Evolutionary conservation across 2,113 vertebrate species (phyloP).

Genomic region (Peromyscus polionotus): DNA sequence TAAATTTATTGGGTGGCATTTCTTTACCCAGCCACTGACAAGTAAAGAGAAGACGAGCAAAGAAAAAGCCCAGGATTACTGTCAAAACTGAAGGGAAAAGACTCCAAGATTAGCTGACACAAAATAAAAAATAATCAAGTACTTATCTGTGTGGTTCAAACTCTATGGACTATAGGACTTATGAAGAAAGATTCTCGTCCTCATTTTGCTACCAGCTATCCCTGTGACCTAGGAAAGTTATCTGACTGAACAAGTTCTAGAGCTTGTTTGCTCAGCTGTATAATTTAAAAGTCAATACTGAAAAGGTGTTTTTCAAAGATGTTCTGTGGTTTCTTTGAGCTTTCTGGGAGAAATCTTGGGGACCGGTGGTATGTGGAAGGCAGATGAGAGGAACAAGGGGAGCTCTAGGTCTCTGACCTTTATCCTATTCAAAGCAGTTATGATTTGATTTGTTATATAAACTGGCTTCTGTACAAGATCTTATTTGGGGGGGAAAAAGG

Average conservation of each 20-base stretch:
- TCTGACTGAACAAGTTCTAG: constrained; percentile 16
- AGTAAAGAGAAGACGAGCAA: constrained; percentile 74
- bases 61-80: constrained; percentile 64
- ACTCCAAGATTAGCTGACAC: constrained; percentile 64
- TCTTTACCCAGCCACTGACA: constrained; percentile 68
- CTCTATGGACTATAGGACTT: constrained; percentile 54
- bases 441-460: constrained; percentile 9
- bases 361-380: constrained; percentile 21
- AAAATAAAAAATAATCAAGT: constrained; percentile 71
- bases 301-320: constrained; percentile 65
- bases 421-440: constrained; percentile 47
- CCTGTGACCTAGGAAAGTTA: constrained; percentile 47
- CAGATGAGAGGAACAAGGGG: constrained; percentile 58
- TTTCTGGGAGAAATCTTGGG: constrained; percentile 1
- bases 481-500: constrained; percentile 19
- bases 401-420: constrained; percentile 43
- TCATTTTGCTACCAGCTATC: constrained; percentile 69
- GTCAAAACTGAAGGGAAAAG: constrained; percentile 70
- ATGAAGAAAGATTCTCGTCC: constrained; percentile 38
- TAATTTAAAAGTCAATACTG: constrained; percentile 62
- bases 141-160: constrained; percentile 62
- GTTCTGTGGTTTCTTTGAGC: constrained; percentile 31
- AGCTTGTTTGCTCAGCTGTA: constrained; percentile 57
- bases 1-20: constrained; percentile 76
- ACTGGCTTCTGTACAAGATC: constrained; percentile 43